Conservation (phyloP, 2,113 vertebrate species). For the Phrynosoma platyrhinos region DNA sequence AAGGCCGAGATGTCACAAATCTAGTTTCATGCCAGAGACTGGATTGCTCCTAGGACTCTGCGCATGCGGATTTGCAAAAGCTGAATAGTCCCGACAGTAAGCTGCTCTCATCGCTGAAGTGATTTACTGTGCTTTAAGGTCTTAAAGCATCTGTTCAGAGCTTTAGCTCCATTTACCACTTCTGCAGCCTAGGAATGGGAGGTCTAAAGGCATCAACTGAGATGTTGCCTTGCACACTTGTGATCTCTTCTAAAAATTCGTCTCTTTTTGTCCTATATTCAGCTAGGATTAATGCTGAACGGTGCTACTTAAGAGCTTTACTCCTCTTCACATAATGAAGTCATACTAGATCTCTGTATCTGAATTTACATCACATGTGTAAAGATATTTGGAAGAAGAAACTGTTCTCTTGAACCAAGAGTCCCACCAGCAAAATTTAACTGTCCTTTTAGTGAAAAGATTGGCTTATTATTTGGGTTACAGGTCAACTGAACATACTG, state of each 20-base stretch:
- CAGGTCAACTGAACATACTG: background rate
- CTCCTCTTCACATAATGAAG: background rate
- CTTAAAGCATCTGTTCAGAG: constrained; percentile 28
- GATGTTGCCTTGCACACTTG: background rate
- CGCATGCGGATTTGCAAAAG: constrained; percentile 14
- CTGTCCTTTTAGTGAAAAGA: background rate
- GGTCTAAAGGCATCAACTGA: background rate
- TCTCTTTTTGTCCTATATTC: background rate
- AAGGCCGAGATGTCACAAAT: background rate
- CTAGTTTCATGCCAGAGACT: background rate
- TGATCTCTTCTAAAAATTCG: background rate
- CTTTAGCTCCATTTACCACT: constrained; percentile 20
- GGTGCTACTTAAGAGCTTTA: background rate
- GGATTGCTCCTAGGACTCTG: background rate
- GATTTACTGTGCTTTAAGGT: constrained; percentile 28
- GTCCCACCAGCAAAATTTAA: background rate
- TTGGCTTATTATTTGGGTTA: background rate
- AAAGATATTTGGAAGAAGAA: background rate
- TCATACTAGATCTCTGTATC: background rate
- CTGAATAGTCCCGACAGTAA: constrained; percentile 1
- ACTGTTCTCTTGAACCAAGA: background rate
- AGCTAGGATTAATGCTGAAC: background rate
- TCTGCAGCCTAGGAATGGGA: background rate
- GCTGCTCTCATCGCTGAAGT: constrained; percentile 28
- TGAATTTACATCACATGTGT: background rate